These are phyloP conservation scores for Aegithalos caudatus DNA, from an alignment of 2,113 vertebrate genomes.

Conservation along the genomic window DNA sequence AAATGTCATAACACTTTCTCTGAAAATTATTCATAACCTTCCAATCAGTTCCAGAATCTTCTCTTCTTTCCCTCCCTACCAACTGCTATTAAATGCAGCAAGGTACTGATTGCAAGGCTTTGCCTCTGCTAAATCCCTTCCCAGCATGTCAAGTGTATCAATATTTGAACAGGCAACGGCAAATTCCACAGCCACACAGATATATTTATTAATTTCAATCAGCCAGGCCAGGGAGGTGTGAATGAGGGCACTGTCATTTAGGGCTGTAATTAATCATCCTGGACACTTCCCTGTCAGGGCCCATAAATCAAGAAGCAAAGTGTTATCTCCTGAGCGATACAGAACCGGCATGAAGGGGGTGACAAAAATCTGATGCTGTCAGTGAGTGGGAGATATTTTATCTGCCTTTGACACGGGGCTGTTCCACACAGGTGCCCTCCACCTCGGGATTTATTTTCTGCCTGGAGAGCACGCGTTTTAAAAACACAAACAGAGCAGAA, in stretches of 20 bases:
- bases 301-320: conserved; percentile 68
- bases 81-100: not conserved
- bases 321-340: conserved; percentile 10
- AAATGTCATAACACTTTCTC: not conserved
- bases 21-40: not conserved
- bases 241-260: conserved; percentile 21
- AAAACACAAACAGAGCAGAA: not conserved
- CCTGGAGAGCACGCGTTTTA: not conserved
- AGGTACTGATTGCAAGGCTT: not conserved
- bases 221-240: not conserved
- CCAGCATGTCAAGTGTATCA: not conserved
- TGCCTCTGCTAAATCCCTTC: not conserved
- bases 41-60: not conserved
- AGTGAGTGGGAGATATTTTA: conserved; percentile 14
- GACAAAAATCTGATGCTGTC: conserved; percentile 47
- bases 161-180: conserved; percentile 20
- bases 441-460: conserved; percentile 37
- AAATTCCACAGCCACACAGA: not conserved
- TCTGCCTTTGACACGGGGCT: conserved; percentile 2
- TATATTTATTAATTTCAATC: conserved; percentile 53
- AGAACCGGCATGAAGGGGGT: not conserved
- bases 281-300: conserved; percentile 55
- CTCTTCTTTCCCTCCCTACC: not conserved
- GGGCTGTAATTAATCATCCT: conserved; percentile 64
- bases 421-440: conserved; percentile 23